Conservation (phyloP, 2,113 vertebrate genomes). For the Elgaria multicarinata region DNA sequence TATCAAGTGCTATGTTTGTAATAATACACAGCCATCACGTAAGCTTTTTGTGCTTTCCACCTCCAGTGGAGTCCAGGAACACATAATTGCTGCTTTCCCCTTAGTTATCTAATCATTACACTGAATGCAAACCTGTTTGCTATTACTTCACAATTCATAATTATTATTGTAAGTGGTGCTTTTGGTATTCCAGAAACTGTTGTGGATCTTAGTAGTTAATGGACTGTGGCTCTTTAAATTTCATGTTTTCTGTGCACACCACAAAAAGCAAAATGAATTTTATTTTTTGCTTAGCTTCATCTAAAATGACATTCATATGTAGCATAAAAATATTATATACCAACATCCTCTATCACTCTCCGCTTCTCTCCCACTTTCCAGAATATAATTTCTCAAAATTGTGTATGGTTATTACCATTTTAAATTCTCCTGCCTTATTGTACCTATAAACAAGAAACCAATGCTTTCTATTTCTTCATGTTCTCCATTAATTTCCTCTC, state of each 20-base stretch:
- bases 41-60: constrained; percentile 70
- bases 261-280: constrained; percentile 62
- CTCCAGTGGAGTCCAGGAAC: constrained; percentile 72
- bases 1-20: constrained; percentile 70
- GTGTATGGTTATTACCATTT: constrained; percentile 35
- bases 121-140: constrained; percentile 67
- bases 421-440: constrained; percentile 35
- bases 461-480: constrained; percentile 23
- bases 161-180: constrained; percentile 72
- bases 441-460: constrained; percentile 51
- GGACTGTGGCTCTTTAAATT: constrained; percentile 64
- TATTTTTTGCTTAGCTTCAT: constrained; percentile 60
- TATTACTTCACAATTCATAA: constrained; percentile 74
- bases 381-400: constrained; percentile 38
- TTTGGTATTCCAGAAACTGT: constrained; percentile 68
- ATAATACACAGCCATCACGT: constrained; percentile 61
- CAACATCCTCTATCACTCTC: constrained; percentile 23
- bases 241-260: constrained; percentile 61
- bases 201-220: constrained; percentile 70
- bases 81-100: constrained; percentile 77
- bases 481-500: constrained; percentile 11
- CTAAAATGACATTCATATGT: constrained; percentile 57
- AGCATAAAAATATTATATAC: constrained; percentile 47
- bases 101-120: constrained; percentile 78
- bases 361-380: constrained; percentile 18